Evolutionary conservation across 2,797 vertebrate species (phyloP).

Genomic region (Carcharodon carcharias): DNA sequence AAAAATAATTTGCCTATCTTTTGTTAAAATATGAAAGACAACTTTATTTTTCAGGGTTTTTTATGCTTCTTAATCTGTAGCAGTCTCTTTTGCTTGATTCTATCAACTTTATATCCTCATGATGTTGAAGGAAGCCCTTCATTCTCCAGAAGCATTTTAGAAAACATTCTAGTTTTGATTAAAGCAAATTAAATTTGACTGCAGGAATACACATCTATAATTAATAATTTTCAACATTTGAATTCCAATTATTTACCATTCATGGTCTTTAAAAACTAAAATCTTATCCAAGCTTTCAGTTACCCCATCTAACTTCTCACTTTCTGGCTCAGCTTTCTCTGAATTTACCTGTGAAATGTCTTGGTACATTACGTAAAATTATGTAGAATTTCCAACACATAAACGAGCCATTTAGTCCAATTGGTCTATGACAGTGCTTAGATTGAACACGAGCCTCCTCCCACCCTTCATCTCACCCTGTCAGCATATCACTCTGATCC

Average conservation of each 20-base stretch:
- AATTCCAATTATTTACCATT: background rate
- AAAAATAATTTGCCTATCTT: background rate
- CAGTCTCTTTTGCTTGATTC: background rate
- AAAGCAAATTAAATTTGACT: background rate
- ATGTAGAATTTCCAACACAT: background rate
- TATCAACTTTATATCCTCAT: background rate
- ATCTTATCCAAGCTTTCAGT: background rate
- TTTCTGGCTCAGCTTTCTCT: background rate
- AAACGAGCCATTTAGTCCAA: background rate
- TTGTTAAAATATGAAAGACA: background rate
- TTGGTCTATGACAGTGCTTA: too few relatives aligned
- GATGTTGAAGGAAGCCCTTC: background rate
- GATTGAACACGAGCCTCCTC: background rate
- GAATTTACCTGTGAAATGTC: background rate
- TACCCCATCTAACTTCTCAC: background rate
- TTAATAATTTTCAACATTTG: background rate
- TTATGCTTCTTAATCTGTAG: background rate
- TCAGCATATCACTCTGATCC: background rate
- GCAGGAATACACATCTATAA: background rate
- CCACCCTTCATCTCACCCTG: background rate
- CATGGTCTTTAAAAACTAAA: too few relatives aligned
- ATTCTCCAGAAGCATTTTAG: background rate
- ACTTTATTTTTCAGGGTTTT: background rate
- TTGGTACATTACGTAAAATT: background rate
- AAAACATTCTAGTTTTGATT: background rate